Evolutionary conservation across 2,113 vertebrate genomes (phyloP), one percentile per base, ranked within the genome.

Genomic region (Malurus alboscapulatus): DNA sequence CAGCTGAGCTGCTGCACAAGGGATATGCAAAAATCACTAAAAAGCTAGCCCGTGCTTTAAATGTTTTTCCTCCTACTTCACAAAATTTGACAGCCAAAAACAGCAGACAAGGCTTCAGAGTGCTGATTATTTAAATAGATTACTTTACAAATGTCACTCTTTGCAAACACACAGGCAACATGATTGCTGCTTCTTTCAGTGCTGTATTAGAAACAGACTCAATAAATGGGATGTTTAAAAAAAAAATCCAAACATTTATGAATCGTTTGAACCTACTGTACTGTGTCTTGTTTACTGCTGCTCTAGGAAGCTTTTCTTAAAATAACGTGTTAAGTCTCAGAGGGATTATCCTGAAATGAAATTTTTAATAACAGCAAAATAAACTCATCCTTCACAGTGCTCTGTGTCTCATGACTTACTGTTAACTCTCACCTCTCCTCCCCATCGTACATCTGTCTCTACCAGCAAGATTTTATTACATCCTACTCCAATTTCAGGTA

Each of bases 281-380:
- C 83, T 86, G 63, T 91, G 38, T 89, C 91, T 92, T 92, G 89
- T 96, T 96, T 94, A 93, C 87, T 85, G 84, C 87, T 94, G 87
- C 91, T 96, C 92, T 73, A 89, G 78, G 77, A 96, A 95, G 73
- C 71, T 91, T 71, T 84, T 80, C 74, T 79, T 94, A 91, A 94
- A 96, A 87, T 93, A 95, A 96, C 14, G 38, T 94, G 89, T 84
- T 91, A 93, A 76, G 74, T 85, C 94, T 96, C 95, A 87, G 76
- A 95, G 91, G 89, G 87, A 94, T 94, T 92, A 92, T 93, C 86
- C 84, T 79, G 84, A 94, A 95, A 96, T 94, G 76, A 92, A 91
- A 82, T 95, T 94, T 95, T 94, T 94, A 94, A 96, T 91, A 96
- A 95, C 81, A 88, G 86, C 83, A 96, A 95, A 95, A 94, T 96